Conservation (phyloP, 1,140 invertebrate genomes). For the Copidosoma floridanum region DNA sequence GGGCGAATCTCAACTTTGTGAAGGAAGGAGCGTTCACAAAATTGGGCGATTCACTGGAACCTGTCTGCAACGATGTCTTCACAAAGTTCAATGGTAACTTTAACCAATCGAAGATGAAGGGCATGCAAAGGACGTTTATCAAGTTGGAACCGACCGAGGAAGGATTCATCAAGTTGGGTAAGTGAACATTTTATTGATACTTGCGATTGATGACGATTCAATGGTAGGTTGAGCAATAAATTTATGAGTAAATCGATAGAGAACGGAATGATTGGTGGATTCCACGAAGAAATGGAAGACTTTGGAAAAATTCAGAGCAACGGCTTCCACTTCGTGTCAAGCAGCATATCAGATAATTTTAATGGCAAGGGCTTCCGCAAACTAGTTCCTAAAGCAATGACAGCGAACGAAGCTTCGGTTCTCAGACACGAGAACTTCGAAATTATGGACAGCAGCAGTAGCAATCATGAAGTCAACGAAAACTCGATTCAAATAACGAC, state of each 20-base stretch:
- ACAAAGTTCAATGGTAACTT: conserved; percentile 36
- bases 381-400: conserved; percentile 35
- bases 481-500: conserved; percentile 31
- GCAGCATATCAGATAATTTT: conserved; percentile 30
- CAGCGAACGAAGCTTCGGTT: background rate
- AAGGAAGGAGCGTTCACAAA: conserved; percentile 38
- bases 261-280: conserved; percentile 30
- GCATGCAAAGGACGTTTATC: conserved; percentile 36
- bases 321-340: conserved; percentile 28
- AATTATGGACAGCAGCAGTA: conserved; percentile 4
- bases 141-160: conserved; percentile 45
- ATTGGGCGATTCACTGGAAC: conserved; percentile 27
- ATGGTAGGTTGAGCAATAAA: too few relatives aligned
- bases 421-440: conserved; percentile 25
- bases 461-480: conserved; percentile 1
- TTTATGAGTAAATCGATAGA: too few relatives aligned
- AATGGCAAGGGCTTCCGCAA: conserved; percentile 39
- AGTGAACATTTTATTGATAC: background rate
- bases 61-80: conserved; percentile 36
- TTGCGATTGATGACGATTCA: too few relatives aligned
- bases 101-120: conserved; percentile 31
- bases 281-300: conserved; percentile 22
- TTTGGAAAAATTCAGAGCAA: conserved; percentile 34
- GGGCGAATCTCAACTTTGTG: conserved; percentile 32
- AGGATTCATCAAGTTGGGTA: conserved; percentile 42